A percentile compares a stretch with the other conserved stretches of the same genome.
These are phyloP conservation scores for Sphaerodactylus townsendi DNA, from an alignment of 2,113 vertebrate genomes.

Conservation along the genomic window DNA sequence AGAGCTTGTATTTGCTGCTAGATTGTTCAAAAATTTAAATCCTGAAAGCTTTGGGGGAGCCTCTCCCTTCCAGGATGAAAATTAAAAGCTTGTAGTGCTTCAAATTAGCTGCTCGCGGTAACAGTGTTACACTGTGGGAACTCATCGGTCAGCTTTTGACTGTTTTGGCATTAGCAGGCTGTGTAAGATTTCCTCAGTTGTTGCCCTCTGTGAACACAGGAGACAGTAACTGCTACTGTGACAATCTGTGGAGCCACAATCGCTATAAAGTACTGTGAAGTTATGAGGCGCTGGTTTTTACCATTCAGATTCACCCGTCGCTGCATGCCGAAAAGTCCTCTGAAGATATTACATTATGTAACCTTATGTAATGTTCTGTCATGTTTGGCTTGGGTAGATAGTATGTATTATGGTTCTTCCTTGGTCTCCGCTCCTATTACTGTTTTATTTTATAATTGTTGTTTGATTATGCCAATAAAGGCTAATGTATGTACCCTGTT, in stretches of 20 bases:
- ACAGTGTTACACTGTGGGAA: constrained; percentile 32
- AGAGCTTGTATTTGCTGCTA: not conserved
- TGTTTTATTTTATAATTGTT: too few species aligned
- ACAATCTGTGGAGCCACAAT: not conserved
- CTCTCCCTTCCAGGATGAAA: not conserved
- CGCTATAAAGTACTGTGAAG: not conserved
- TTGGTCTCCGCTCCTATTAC: too few species aligned
- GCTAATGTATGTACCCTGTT: too few species aligned
- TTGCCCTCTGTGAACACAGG: constrained; percentile 22
- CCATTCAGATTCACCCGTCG: constrained; percentile 6
- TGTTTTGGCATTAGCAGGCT: constrained; percentile 59
- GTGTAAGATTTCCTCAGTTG: constrained; percentile 59
- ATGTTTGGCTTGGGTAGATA: too few species aligned
- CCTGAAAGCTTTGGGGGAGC: not conserved
- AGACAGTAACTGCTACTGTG: not conserved
- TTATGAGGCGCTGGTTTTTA: not conserved
- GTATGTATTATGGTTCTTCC: too few species aligned
- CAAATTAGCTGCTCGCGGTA: constrained; percentile 22
- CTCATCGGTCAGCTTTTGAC: constrained; percentile 62
- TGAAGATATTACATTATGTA: too few species aligned
- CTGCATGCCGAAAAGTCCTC: not conserved
- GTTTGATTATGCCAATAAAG: too few species aligned
- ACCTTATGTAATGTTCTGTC: too few species aligned
- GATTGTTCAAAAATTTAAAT: not conserved
- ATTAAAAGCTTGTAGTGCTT: constrained; percentile 42